Evolutionary conservation across 2,888 invertebrate species (phyloP).

Genomic region (Nematopogon swammerdamellus): DNA sequence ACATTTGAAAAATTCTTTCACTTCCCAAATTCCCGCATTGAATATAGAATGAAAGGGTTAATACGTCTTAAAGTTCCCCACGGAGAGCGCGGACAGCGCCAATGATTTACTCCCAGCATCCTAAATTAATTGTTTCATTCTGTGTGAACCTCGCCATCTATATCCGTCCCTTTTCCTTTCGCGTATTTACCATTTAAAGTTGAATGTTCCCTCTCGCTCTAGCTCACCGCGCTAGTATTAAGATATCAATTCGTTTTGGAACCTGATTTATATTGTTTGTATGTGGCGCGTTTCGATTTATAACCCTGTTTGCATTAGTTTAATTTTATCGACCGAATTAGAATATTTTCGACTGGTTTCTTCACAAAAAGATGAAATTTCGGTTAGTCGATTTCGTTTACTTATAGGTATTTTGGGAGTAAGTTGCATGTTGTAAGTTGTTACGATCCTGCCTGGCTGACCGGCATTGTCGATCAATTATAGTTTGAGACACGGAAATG

Average conservation of each 20-base stretch:
- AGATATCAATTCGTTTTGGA: neutral
- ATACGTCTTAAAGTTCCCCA: neutral
- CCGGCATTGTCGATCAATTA: too few relatives aligned
- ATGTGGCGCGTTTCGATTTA: neutral
- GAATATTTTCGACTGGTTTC: neutral
- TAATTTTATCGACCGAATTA: neutral
- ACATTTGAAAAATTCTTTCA: neutral
- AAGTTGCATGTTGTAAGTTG: too few relatives aligned
- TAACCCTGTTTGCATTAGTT: neutral
- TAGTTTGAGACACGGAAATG: too few relatives aligned
- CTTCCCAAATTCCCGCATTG: neutral
- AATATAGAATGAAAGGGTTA: neutral
- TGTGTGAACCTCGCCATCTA: neutral
- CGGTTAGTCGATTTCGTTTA: too few relatives aligned
- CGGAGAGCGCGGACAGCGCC: neutral
- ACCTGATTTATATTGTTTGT: neutral
- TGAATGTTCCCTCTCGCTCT: neutral
- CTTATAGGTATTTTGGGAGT: too few relatives aligned
- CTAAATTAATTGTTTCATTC: neutral
- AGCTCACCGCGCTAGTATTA: neutral
- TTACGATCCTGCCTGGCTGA: too few relatives aligned
- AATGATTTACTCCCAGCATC: neutral
- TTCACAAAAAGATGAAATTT: too few relatives aligned
- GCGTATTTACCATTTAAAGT: neutral
- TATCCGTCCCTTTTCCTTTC: neutral